Evolutionary conservation across 2,113 vertebrate genomes (phyloP), one percentile per base, ranked within the genome.

Genomic region (Odobenus rosmarus): DNA sequence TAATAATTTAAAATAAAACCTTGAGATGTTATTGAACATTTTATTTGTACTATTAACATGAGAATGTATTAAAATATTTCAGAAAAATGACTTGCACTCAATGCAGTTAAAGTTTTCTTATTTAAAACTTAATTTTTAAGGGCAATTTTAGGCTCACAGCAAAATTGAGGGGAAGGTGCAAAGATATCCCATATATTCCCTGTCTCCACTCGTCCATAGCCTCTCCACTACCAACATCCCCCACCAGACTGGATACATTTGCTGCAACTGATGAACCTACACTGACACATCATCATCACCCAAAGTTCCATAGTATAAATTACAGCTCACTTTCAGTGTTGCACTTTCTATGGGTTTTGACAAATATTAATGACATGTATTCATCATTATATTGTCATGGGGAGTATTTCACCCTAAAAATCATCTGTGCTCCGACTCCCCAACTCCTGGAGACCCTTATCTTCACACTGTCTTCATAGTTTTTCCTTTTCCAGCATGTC

Each of bases 131-230:
- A 62, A 14, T 1, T 36, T 85, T 61, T 74, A 6, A 59, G 49
- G 69, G 31, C 23, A 24, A 4, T 33, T 85, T 59, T 49, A 39
- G 4, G 16, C 49, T 57, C 31, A 64, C 31, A 79, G 31, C 16
- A 85, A 85, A 77, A 67, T 1, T 77, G 49, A 85, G 26, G n/a
- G 18, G 1, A 33, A 59, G 51, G 10, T 46, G 26, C 14, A 69
- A 72, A 83, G n/a, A 46, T 46, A 67, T 31, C 28, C 31, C 9
- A 12, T 6, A 36, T 57, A 55, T 2, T 6, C 7, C 39, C 51
- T 80, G 24, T 7, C 15, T 12, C 15, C 3, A 46, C 42, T 39
- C 0, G 0, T 24, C 23, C 1, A 14, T 12, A 59, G 12, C 24
- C 82, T 59, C 18, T 19, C 13, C 3, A 24, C 23, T 72, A 39